Evolutionary conservation across 2,797 vertebrate species (phyloP).

Genomic region (Cyclopterus lumpus): DNA sequence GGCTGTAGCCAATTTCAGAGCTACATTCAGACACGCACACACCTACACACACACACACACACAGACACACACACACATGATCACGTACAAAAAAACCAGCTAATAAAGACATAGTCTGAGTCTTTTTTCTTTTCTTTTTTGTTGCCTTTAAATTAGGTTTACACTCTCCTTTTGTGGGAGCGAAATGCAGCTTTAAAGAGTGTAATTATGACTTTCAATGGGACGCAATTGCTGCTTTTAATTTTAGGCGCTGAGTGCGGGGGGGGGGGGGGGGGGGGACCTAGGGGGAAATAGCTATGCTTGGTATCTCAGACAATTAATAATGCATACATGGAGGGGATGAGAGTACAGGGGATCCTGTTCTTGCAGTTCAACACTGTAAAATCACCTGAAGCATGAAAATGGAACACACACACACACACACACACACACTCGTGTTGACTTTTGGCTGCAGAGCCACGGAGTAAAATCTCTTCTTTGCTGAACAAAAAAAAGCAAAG

Average conservation of each 20-base stretch:
- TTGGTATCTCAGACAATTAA: slow-evolving; percentile 77
- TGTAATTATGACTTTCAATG: slow-evolving; percentile 66
- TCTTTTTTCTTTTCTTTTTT: slow-evolving; percentile 6
- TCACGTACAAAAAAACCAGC: not conserved
- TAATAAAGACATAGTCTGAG: slow-evolving; percentile 1
- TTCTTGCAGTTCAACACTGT: slow-evolving; percentile 50
- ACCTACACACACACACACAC: not conserved
- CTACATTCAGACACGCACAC: not conserved
- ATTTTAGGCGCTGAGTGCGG: slow-evolving; percentile 64
- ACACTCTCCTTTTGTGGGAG: slow-evolving; percentile 42
- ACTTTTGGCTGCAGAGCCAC: slow-evolving; percentile 43
- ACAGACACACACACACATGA: not conserved
- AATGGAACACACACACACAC: slow-evolving; percentile 26
- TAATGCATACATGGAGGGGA: slow-evolving; percentile 73
- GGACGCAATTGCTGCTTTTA: slow-evolving; percentile 74
- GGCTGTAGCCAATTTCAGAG: slow-evolving; percentile 33
- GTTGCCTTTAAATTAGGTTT: slow-evolving; percentile 28
- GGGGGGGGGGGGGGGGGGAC: slow-evolving; percentile 50
- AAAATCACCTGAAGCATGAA: slow-evolving; percentile 69
- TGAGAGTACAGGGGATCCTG: slow-evolving; percentile 68
- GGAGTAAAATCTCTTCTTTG: slow-evolving; percentile 32
- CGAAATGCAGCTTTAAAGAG: slow-evolving; percentile 67
- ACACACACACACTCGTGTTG: slow-evolving; percentile 9
- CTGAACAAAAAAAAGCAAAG: slow-evolving; percentile 5
- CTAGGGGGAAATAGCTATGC: slow-evolving; percentile 69